These are phyloP conservation scores for Drosophila silvestris DNA, from an alignment of 2,888 invertebrate species.

Conservation along the genomic window DNA sequence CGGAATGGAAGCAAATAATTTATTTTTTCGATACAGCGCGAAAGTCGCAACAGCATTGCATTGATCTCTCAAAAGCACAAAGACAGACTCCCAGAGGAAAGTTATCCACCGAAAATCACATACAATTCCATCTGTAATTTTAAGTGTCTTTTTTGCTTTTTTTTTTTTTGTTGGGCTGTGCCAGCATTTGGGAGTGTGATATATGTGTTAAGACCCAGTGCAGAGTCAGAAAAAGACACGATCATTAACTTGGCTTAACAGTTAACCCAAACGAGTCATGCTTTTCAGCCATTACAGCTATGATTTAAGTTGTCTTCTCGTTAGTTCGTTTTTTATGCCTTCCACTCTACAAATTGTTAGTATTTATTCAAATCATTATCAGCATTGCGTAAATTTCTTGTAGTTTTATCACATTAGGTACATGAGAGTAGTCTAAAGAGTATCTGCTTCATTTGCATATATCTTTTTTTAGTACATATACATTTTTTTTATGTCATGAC, in stretches of 20 bases:
- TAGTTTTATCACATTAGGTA: constrained; percentile 7
- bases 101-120: constrained; percentile 27
- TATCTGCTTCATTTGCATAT: constrained; percentile 21
- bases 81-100: constrained; percentile 42
- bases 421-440: not conserved
- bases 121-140: constrained; percentile 17
- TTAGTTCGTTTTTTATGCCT: not conserved
- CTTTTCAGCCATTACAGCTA: not conserved
- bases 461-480: constrained; percentile 37
- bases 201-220: not conserved
- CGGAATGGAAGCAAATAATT: constrained; percentile 74
- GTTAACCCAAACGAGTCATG: not conserved
- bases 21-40: constrained; percentile 64
- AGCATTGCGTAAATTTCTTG: constrained; percentile 31
- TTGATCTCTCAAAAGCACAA: constrained; percentile 5
- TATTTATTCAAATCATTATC: constrained; percentile 60
- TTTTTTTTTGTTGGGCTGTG: too few species aligned
- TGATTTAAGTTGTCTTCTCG: not conserved
- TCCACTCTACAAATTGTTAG: not conserved
- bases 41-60: constrained; percentile 60
- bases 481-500: constrained; percentile 70
- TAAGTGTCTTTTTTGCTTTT: not conserved
- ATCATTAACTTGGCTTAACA: constrained; percentile 19
- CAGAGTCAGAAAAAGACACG: constrained; percentile 9
- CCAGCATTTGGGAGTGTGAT: constrained; percentile 16